Evolutionary conservation across 2,113 vertebrate genomes (phyloP), one percentile per base, ranked within the genome.

Genomic region (Oreochromis aureus): DNA sequence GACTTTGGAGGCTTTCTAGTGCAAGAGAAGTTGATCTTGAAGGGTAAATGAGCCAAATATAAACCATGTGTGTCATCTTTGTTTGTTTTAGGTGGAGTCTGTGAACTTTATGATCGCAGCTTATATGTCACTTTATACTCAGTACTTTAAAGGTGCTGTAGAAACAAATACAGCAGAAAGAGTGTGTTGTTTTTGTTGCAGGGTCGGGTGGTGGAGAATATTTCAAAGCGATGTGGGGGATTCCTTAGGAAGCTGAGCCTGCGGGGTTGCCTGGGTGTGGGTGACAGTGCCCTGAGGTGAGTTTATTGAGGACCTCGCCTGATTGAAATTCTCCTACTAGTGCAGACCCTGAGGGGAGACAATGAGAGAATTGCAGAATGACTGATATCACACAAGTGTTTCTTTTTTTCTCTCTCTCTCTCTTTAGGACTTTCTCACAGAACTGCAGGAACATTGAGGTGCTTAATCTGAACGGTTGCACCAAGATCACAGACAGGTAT

Each of bases 371-470:
- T 12, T 87, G 27, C 24, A 39, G 55, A 81, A 24, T 27, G 48
- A 83, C n/a, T 44, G 19, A 46, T 22, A 24, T 73, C 16, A 7
- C 12, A 39, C 15, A 5, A 44, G 78, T 54, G 4, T 30, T 7
- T 19, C 73, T 12, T 46, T 92, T 90, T 92, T 73, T 36, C 18
- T 73, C 18, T 36, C 32, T 73, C 11, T 71, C 7, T 24, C 3
- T 69, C 36, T 41, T 9, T 86, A 99, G 99, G 96, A 99, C 97
- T 0, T 99, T 99, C 96, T 97, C 99, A 48, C 99, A 99, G 94
- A 99, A 99, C 96, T 99, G 99, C 97, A 97, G 98, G 53, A 99
- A 99, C 85, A 99, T 99, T 10, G 99, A 99, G 95, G 96, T 99
- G 18, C 93, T 99, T 86, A 99, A 98, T 94, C 95, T 99, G 34